Evolutionary conservation across 2,797 vertebrate species (phyloP).

Genomic region (Pagetopsis macropterus): DNA sequence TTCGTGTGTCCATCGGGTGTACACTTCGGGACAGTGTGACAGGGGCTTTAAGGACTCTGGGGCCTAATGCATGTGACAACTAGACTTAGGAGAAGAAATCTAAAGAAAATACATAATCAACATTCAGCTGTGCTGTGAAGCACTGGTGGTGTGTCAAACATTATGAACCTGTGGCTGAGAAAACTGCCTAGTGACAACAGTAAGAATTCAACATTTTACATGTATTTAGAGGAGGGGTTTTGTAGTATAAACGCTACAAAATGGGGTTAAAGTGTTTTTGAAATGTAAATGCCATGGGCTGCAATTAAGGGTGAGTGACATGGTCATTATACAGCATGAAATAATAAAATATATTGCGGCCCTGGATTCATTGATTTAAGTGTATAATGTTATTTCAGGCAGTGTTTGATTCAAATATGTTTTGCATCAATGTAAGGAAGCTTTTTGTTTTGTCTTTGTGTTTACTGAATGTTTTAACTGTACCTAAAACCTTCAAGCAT

Average conservation of each 20-base stretch:
- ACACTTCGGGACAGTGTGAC: no score
- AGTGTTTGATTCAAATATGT: not conserved
- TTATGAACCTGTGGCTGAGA: slow-evolving; percentile 44
- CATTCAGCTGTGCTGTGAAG: slow-evolving; percentile 43
- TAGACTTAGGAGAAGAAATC: slow-evolving; percentile 1
- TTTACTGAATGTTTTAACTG: not conserved
- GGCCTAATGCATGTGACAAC: slow-evolving; percentile 41
- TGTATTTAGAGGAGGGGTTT: no score
- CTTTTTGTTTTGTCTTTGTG: not conserved
- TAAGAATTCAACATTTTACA: slow-evolving; percentile 5
- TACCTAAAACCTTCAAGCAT: no score
- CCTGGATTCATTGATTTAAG: no score
- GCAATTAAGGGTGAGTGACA: not conserved
- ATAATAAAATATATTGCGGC: no score
- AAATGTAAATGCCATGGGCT: no score
- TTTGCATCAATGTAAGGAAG: not conserved
- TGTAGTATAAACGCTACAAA: not conserved
- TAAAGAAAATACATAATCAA: slow-evolving; percentile 52
- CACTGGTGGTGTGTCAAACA: slow-evolving; percentile 39
- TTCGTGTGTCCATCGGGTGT: no score
- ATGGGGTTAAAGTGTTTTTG: not conserved
- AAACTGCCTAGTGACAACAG: slow-evolving; percentile 22
- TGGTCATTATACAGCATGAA: not conserved
- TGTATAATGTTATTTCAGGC: not conserved
- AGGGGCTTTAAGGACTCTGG: slow-evolving; percentile 10